Evolutionary conservation across 2,797 vertebrate species (phyloP).

Genomic region (Gymnocypris eckloni): DNA sequence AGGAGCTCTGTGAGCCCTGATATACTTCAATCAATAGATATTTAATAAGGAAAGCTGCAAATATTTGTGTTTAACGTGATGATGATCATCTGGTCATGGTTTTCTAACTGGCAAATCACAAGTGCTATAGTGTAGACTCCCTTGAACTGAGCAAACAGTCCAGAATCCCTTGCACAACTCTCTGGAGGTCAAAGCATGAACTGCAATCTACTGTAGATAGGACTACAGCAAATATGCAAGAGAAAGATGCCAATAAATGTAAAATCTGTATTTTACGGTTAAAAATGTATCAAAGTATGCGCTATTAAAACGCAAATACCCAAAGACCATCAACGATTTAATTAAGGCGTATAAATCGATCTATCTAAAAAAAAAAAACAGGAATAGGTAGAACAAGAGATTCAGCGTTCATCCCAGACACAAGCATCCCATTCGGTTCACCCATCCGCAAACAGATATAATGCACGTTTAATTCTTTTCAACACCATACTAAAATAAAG

Average conservation of each 20-base stretch:
- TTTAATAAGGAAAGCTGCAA: neutral
- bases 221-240: constrained; percentile 4
- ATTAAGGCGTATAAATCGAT: neutral
- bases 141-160: constrained; percentile 58
- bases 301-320: neutral
- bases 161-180: constrained; percentile 50
- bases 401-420: constrained; percentile 38
- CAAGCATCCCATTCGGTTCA: constrained; percentile 17
- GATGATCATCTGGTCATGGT: neutral
- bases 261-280: neutral
- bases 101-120: constrained; percentile 33
- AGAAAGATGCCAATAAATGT: neutral
- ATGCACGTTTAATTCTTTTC: constrained; percentile 10
- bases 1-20: neutral
- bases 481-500: neutral
- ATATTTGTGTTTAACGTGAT: neutral
- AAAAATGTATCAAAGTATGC: neutral
- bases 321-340: neutral
- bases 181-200: constrained; percentile 42
- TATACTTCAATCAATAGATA: neutral
- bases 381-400: constrained; percentile 11
- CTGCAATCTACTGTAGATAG: constrained; percentile 28
- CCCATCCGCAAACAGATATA: constrained; percentile 19
- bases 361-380: neutral
- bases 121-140: constrained; percentile 36